Base-by-base conservation (phyloP, 2,888 invertebrate species). In the Agrochola macilenta region DNA sequence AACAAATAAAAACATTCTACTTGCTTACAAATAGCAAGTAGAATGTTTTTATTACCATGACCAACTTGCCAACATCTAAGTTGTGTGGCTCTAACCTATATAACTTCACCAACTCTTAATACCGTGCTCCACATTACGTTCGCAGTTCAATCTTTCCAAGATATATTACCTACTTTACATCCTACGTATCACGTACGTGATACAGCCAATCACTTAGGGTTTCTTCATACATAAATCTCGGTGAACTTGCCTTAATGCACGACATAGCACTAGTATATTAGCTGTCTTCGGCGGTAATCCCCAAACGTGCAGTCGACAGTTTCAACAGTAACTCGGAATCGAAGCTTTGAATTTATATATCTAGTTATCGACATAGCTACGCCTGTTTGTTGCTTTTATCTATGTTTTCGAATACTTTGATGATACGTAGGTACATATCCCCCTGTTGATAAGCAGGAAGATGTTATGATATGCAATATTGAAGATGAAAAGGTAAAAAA, bases 261-360 rank as follows among this genome's bases (percentile, higher is more conserved):
- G 84, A 86, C 86, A 79, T 78, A 86, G 84, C 64, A 52, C 23
- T 63, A 66, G 65, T 88, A 89, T 90, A 91, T 91, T 90, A 88
- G 84, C 88, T 87, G 88, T 90, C 91, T 87, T 85, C 78, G 70
- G 64, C 30, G 76, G 80, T 90, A 91, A 91, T 91, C 89, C 90
- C 87, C 77, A 69, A 85, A 85, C 83, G 85, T 88, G 87, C 70
- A 82, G 74, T 85, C 82, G 89, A 82, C 86, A 83, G 72, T 81
- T 70, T 80, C 79, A 79, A 69, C 79, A 68, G 72, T 76, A 84
- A 81, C 72, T 61, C 52, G 74, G 35, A 79, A 83, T 71, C 58
- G 65, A 73, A 74, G 76, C 69, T 81, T 77, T 61, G 80, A 82
- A 78, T 84, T 80, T 77, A 74, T 66, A 49, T 69, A 68, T 39